Percentiles rank a stretch among this genome's conserved stretches.
These are phyloP conservation scores for Penaeus vannamei DNA, from an alignment of 1,140 invertebrate species.

Conservation along the genomic window DNA sequence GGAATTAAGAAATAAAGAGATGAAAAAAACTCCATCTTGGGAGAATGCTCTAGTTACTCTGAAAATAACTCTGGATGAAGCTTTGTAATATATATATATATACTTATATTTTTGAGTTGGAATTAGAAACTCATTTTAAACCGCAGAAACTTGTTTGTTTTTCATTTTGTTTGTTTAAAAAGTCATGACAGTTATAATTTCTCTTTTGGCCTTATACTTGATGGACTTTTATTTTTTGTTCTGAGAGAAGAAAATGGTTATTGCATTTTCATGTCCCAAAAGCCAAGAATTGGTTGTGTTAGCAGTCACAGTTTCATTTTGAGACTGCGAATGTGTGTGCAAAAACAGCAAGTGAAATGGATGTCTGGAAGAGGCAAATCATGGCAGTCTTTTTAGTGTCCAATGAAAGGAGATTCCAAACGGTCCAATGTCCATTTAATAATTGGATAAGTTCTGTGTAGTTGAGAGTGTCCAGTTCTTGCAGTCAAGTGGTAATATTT, in stretches of 20 bases:
- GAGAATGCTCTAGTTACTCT: not conserved
- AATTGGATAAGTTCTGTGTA: constrained; percentile 9
- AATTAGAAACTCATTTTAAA: constrained; percentile 37
- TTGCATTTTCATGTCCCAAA: constrained; percentile 47
- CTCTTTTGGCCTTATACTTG: constrained; percentile 35
- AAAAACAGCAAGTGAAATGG: constrained; percentile 39
- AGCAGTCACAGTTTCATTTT: constrained; percentile 38
- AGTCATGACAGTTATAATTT: not conserved
- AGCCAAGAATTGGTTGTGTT: constrained; percentile 53
- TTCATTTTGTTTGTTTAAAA: too few species aligned
- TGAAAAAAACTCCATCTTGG: too few species aligned
- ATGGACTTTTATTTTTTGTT: constrained; percentile 36
- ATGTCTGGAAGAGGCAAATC: constrained; percentile 37
- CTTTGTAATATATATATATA: constrained; percentile 34
- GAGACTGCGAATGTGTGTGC: constrained; percentile 42
- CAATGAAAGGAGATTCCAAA: constrained; percentile 40
- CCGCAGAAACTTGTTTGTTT: too few species aligned
- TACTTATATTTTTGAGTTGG: constrained; percentile 22
- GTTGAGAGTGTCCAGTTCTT: constrained; percentile 57
- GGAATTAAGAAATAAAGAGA: too few species aligned
- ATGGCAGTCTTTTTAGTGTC: constrained; percentile 3
- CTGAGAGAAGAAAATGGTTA: constrained; percentile 20
- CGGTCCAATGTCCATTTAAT: constrained; percentile 51
- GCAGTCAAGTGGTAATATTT: not conserved
- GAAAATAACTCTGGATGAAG: constrained; percentile 4